Base-by-base conservation (phyloP, 2,888 invertebrate genomes). In the Drosophila greeni region DNA sequence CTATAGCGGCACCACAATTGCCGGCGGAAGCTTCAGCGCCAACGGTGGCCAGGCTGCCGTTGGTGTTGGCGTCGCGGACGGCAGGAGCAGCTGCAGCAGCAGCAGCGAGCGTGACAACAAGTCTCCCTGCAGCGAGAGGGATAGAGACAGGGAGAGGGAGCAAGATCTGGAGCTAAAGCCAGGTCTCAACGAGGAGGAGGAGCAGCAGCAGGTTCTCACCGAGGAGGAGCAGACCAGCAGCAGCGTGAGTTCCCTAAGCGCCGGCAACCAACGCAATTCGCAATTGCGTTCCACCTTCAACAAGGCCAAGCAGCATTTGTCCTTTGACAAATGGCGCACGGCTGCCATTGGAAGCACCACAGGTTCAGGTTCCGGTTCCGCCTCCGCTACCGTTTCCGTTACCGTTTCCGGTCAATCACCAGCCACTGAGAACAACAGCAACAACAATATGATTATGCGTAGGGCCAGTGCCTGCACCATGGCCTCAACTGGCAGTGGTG, bases 221-320 rank as follows among this genome's bases (percentile, higher is more conserved):
- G 86, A 85, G 60, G 85, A 87, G 81, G 86, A 87, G 68, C 82
- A 84, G 53, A 83, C 70, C 68, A 71, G 82, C 85, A 80, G 76
- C 79, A 88, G 82, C 82, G 84, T 86, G 80, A 86, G 86, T 70
- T 86, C 87, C 14, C 74, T 87, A 68, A 83, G 82, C 51, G 79
- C 85, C 75, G 80, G 82, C 53, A 88, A 88, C 61, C 91, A 89
- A 90, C 94, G 92, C 88, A 94, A 93, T 88, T 94, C 94, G 60
- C 94, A 94, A 90, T 90, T 95, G 86, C 92, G 94, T 82, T 94
- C 93, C 86, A 95, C 95, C 82, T 91, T 95, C 86, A 94, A 93
- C 90, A 94, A 95, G 86, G 95, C 95, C 75, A 93, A 94, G 80
- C 94, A 94, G 83, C 91, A 95, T 84, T 94, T 95, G 91, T 89